Evolutionary conservation across 2,888 invertebrate genomes (phyloP).

Genomic region (Biston betularia): DNA sequence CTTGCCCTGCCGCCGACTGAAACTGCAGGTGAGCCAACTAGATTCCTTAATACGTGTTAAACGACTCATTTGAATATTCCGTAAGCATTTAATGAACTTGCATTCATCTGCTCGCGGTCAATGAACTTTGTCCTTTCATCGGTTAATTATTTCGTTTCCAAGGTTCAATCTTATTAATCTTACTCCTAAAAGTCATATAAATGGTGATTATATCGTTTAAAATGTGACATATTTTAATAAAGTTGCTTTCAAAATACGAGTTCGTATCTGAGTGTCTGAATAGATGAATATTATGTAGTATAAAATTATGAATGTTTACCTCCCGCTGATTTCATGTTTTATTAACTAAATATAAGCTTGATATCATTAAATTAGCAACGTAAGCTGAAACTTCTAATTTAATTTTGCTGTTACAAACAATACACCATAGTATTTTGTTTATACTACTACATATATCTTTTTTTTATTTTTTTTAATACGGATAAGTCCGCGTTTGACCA

Average conservation of each 20-base stretch:
- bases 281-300: neutral
- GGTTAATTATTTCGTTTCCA: constrained; percentile 1
- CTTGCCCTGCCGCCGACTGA: constrained; percentile 52
- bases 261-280: neutral
- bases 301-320: neutral
- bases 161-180: neutral
- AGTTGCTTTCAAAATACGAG: neutral
- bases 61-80: constrained; percentile 38
- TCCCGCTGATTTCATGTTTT: neutral
- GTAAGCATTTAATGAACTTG: constrained; percentile 51
- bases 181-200: neutral
- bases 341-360: neutral
- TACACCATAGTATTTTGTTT: neutral
- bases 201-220: neutral
- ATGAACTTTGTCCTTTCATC: constrained; percentile 56
- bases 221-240: neutral
- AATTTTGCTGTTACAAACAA: no score
- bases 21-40: constrained; percentile 67
- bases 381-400: no score
- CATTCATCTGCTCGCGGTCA: constrained; percentile 50
- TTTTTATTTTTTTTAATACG: no score
- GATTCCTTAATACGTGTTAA: constrained; percentile 15
- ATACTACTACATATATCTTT: no score
- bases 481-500: no score
- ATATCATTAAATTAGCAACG: no score